phyloP scores from a whole-genome alignment of 2,113 vertebrate genomes.

The Actenoides lindsayi region DNA sequence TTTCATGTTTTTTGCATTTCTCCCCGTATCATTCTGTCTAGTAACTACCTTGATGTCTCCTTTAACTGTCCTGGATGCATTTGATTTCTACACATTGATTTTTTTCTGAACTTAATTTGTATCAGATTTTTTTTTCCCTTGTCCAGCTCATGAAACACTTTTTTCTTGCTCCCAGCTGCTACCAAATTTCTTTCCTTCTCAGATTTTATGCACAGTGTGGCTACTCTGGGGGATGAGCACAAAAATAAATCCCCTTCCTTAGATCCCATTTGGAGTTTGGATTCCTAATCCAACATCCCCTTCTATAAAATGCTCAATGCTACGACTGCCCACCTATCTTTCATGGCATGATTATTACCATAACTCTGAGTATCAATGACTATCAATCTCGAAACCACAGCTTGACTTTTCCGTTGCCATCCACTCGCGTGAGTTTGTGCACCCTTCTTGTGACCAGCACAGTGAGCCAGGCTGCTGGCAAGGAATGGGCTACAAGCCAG shows the following conservation, averaged over 20 bases:
- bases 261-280: not conserved
- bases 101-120: not conserved
- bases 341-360: not conserved
- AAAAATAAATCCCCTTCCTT: not conserved
- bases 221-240: not conserved
- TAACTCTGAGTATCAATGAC: not conserved
- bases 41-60: not conserved
- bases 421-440: not conserved
- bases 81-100: not conserved
- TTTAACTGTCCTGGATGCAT: not conserved
- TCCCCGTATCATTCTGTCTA: not conserved
- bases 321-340: not conserved
- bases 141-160: not conserved
- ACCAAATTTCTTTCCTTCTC: not conserved
- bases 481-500: not conserved
- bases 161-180: not conserved
- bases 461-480: not conserved
- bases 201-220: not conserved
- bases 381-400: not conserved
- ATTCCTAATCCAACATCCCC: not conserved
- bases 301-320: not conserved
- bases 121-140: not conserved
- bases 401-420: not conserved
- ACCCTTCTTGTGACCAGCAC: not conserved
- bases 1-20: conserved; percentile 25